phyloP scores from a whole-genome alignment of 2,888 invertebrate species.

The Napeogenes sylphis region DNA sequence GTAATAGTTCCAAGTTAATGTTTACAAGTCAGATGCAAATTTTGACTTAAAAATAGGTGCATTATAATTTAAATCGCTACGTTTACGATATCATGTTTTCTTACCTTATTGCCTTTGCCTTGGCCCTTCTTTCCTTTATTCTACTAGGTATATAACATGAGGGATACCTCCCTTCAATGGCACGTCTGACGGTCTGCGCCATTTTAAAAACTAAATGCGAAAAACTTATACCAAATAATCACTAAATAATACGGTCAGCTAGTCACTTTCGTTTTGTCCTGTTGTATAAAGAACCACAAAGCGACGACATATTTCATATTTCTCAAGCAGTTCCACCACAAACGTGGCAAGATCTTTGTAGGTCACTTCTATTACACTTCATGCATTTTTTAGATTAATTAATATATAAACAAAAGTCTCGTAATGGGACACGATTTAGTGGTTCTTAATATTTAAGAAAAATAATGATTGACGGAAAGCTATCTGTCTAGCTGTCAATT shows the following conservation, averaged over 20 bases:
- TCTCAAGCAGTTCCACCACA: slow-evolving; percentile 30
- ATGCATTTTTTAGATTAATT: neutral
- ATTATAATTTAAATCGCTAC: slow-evolving; percentile 1
- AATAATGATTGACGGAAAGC: slow-evolving; percentile 5
- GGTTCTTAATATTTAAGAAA: neutral
- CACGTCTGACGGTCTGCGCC: slow-evolving; percentile 84
- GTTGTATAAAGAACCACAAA: slow-evolving; percentile 68
- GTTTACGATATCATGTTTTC: slow-evolving; percentile 24
- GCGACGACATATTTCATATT: slow-evolving; percentile 65
- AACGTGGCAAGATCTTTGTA: neutral
- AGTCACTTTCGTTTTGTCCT: slow-evolving; percentile 75
- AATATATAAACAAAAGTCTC: slow-evolving; percentile 3
- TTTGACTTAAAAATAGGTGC: neutral
- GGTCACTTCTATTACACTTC: slow-evolving; percentile 8
- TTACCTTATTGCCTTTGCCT: slow-evolving; percentile 79
- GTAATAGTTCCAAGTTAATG: neutral
- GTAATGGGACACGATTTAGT: slow-evolving; percentile 2
- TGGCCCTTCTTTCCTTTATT: slow-evolving; percentile 84
- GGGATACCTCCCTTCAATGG: slow-evolving; percentile 85
- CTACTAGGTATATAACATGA: slow-evolving; percentile 85
- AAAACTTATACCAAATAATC: slow-evolving; percentile 46
- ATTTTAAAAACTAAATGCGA: slow-evolving; percentile 65
- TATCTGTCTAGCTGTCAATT: slow-evolving; percentile 8
- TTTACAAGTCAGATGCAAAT: neutral
- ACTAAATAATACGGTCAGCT: slow-evolving; percentile 57